Conservation (phyloP, 2,797 vertebrate species). For the Sardinella longiceps region DNA sequence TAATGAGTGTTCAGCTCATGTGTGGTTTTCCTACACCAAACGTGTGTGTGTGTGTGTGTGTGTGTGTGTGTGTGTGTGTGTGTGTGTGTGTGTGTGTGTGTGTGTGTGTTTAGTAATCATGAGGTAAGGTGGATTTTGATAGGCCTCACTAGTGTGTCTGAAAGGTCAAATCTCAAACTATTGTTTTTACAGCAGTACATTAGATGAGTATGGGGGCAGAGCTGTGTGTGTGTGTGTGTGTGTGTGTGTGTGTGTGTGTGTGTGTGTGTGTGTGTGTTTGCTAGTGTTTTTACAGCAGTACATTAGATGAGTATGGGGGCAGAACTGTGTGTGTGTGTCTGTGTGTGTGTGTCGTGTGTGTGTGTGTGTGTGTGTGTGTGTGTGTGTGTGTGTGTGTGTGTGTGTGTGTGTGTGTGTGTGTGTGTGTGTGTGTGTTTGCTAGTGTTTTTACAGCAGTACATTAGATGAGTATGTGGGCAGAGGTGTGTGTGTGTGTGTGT, state of each 20-base stretch:
- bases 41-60: neutral
- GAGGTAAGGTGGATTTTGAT: neutral
- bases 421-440: neutral
- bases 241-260: too few relatives aligned
- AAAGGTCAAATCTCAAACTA: neutral
- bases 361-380: too few relatives aligned
- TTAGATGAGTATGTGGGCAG: neutral
- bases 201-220: neutral
- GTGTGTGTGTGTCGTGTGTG: too few relatives aligned
- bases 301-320: too few relatives aligned
- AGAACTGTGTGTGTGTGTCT: too few relatives aligned
- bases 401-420: too few relatives aligned
- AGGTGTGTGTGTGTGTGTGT: constrained; percentile 9
- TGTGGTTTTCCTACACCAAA: constrained; percentile 1
- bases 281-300: too few relatives aligned
- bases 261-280: too few relatives aligned
- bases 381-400: too few relatives aligned
- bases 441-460: neutral
- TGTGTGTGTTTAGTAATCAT: constrained; percentile 1
- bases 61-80: too few relatives aligned
- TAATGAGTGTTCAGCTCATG: constrained; percentile 49
- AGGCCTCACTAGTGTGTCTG: neutral
- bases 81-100: too few relatives aligned
- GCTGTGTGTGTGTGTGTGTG: too few relatives aligned
- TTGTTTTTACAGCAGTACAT: neutral